These are phyloP conservation scores for Lepus timidus DNA, from an alignment of 2,113 vertebrate species.

Conservation along the genomic window DNA sequence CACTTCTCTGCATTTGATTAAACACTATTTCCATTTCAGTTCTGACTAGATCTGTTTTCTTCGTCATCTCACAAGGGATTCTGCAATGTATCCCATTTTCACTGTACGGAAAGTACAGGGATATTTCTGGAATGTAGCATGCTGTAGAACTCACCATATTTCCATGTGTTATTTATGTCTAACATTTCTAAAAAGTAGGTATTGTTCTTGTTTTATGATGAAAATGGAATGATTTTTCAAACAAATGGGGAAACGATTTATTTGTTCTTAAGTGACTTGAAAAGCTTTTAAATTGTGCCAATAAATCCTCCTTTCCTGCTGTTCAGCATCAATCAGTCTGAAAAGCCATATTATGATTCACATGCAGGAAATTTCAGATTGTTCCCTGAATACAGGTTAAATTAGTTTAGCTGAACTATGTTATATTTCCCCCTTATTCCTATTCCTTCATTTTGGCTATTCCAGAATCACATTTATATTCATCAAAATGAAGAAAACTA, in stretches of 20 bases:
- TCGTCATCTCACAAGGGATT: slow-evolving; percentile 24
- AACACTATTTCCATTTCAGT: slow-evolving; percentile 50
- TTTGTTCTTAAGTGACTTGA: slow-evolving; percentile 33
- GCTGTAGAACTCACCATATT: background rate
- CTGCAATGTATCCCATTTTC: background rate
- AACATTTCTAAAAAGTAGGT: slow-evolving; percentile 18
- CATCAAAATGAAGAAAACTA: background rate
- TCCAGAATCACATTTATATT: background rate
- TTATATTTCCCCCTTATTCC: background rate
- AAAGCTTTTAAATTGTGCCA: slow-evolving; percentile 48
- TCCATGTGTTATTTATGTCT: slow-evolving; percentile 13
- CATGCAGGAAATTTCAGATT: slow-evolving; percentile 38
- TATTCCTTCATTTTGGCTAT: background rate
- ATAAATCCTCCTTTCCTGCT: slow-evolving; percentile 20
- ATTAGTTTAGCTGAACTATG: background rate
- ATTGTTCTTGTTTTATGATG: background rate
- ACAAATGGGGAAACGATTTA: slow-evolving; percentile 47
- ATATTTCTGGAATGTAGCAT: slow-evolving; percentile 46
- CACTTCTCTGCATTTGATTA: slow-evolving; percentile 66
- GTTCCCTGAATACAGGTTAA: background rate
- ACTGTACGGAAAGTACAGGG: background rate
- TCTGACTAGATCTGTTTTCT: slow-evolving; percentile 49
- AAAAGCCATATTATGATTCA: background rate
- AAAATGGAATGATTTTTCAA: slow-evolving; percentile 14
- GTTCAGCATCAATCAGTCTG: background rate